Percentiles rank a stretch among this genome's conserved stretches.
phyloP scores from a whole-genome alignment of 2,888 invertebrate species.

The Idaea biselata region DNA sequence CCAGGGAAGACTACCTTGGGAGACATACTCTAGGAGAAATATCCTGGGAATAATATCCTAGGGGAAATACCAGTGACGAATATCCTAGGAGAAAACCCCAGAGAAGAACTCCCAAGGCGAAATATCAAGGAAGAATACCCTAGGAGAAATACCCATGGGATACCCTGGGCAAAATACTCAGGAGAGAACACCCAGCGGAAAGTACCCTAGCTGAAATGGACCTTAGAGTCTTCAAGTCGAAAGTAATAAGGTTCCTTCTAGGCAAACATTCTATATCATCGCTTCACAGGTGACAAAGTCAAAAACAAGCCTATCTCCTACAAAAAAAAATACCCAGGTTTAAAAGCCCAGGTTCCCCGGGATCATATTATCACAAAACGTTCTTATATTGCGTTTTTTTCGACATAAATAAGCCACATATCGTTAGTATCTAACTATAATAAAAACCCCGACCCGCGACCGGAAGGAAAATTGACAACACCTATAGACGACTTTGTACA shows the following conservation, averaged over 20 bases:
- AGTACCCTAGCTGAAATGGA: too few species aligned
- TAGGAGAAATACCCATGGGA: not conserved
- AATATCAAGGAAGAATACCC: not conserved
- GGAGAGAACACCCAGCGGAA: not conserved
- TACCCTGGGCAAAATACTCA: not conserved
- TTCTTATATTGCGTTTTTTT: slow-evolving; percentile 50
- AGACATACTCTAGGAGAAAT: too few species aligned
- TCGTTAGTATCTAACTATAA: slow-evolving; percentile 42
- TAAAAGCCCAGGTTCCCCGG: not conserved
- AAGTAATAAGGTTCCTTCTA: too few species aligned
- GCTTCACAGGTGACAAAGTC: slow-evolving; percentile 6
- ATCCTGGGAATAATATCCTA: too few species aligned
- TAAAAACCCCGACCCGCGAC: slow-evolving; percentile 14
- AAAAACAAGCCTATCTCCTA: not conserved
- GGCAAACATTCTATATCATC: too few species aligned
- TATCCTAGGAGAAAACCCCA: not conserved
- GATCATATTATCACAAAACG: slow-evolving; percentile 43
- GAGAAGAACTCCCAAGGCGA: not conserved
- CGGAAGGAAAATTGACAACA: slow-evolving; percentile 63
- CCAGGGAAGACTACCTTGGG: too few species aligned
- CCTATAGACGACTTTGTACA: slow-evolving; percentile 67
- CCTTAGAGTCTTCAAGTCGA: too few species aligned
- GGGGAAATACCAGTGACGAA: not conserved
- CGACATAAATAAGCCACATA: slow-evolving; percentile 67
- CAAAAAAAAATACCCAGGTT: too few species aligned